Percentiles rank a stretch among this genome's conserved stretches.
Evolutionary conservation across 1,140 invertebrate species (phyloP).

Genomic region (Nasonia giraulti): DNA sequence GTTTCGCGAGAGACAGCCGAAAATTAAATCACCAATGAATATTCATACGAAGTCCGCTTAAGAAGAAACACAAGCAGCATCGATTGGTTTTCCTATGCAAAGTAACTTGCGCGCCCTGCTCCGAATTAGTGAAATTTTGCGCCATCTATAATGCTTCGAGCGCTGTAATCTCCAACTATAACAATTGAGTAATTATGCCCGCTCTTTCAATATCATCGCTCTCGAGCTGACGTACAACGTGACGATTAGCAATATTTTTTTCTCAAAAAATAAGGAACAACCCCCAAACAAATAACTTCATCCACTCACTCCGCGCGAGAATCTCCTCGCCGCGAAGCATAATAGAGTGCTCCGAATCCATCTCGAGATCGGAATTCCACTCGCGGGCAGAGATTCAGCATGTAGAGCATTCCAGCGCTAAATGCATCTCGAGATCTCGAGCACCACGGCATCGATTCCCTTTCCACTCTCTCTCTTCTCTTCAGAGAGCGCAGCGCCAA

Average conservation of each 20-base stretch:
- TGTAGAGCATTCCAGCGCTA: neutral
- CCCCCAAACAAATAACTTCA: neutral
- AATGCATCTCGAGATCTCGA: constrained; percentile 30
- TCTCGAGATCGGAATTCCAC: constrained; percentile 12
- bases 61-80: constrained; percentile 20
- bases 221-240: too few species aligned
- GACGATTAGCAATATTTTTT: too few species aligned
- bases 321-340: neutral
- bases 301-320: neutral
- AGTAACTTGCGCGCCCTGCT: neutral
- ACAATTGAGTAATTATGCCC: neutral
- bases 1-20: neutral
- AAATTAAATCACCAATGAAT: constrained; percentile 38
- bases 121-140: neutral
- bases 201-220: too few species aligned
- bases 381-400: constrained; percentile 17
- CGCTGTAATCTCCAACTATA: neutral
- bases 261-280: too few species aligned
- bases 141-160: neutral
- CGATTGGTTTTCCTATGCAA: constrained; percentile 39
- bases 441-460: neutral
- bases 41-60: constrained; percentile 21
- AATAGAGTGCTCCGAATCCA: neutral
- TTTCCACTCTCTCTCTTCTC: neutral
- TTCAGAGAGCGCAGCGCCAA: neutral